Evolutionary conservation across 2,113 vertebrate genomes (phyloP).

Genomic region (Nerophis ophidion): DNA sequence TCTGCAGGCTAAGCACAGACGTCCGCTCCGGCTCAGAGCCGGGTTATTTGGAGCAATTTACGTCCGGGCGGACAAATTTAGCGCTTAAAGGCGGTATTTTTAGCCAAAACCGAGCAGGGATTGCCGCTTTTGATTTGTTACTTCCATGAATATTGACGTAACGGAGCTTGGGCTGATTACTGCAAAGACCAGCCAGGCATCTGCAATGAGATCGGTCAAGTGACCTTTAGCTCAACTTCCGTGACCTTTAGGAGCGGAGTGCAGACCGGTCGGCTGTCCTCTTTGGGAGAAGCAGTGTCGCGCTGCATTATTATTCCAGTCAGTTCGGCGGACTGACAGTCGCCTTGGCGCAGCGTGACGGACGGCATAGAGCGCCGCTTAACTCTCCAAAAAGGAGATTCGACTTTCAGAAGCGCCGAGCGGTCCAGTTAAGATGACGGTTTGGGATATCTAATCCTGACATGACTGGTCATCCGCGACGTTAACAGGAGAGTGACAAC

Average conservation of each 20-base stretch:
- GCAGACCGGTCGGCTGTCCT: conserved; percentile 29
- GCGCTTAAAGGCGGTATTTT: conserved; percentile 43
- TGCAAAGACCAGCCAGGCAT: conserved; percentile 11
- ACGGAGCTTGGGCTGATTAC: conserved; percentile 8
- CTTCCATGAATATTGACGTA: conserved; percentile 30
- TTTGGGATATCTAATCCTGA: too few species aligned
- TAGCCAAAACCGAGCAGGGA: conserved; percentile 38
- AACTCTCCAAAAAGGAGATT: not conserved
- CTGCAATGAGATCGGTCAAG: conserved; percentile 8
- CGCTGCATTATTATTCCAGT: not conserved
- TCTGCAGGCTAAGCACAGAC: conserved; percentile 49
- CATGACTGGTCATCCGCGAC: too few species aligned
- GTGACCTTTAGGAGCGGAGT: conserved; percentile 40
- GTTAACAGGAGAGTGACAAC: too few species aligned
- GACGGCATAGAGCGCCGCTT: not conserved
- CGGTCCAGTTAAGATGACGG: not conserved
- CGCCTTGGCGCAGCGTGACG: not conserved
- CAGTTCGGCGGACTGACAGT: not conserved
- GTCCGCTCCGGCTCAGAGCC: conserved; percentile 50
- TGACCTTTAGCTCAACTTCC: not conserved
- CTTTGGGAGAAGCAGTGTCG: not conserved
- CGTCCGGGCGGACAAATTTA: conserved; percentile 55
- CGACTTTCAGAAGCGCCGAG: not conserved
- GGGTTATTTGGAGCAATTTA: conserved; percentile 52
- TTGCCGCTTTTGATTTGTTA: conserved; percentile 28